Percentiles rank a stretch among this genome's conserved stretches.
Conservation (phyloP, 1,140 invertebrate species). For the Procambarus clarkii region DNA sequence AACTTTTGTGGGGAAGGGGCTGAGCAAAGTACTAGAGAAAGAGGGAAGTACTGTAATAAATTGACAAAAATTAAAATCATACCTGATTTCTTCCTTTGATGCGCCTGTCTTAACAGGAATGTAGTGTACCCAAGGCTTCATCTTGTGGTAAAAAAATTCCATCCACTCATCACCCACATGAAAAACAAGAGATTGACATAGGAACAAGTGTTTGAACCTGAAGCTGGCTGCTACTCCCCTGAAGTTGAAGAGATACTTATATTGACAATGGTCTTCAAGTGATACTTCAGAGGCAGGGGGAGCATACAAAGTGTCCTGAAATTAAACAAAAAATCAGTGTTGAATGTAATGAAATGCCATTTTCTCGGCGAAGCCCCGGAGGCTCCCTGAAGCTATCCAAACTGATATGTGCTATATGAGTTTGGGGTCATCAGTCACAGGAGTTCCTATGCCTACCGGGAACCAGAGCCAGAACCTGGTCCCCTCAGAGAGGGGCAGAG, state of each 20-base stretch:
- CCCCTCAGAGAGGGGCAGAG: too few species aligned
- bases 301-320: conserved; percentile 88
- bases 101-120: conserved; percentile 88
- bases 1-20: too few species aligned
- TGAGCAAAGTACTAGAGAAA: too few species aligned
- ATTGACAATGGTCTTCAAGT: conserved; percentile 94
- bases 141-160: conserved; percentile 94
- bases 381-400: too few species aligned
- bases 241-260: conserved; percentile 96
- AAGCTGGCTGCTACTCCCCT: conserved; percentile 97
- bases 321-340: not conserved
- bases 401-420: too few species aligned
- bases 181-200: conserved; percentile 95
- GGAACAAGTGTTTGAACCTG: conserved; percentile 95
- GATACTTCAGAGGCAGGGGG: conserved; percentile 90
- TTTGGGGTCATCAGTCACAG: too few species aligned
- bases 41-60: too few species aligned
- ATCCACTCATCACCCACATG: conserved; percentile 96
- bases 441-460: too few species aligned
- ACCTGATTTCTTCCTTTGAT: conserved; percentile 81
- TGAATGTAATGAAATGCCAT: too few species aligned
- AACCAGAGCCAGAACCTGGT: too few species aligned
- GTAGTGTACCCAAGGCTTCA: conserved; percentile 98
- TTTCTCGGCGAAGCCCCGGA: too few species aligned
- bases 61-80: conserved; percentile 75